A percentile compares a stretch with the other conserved stretches of the same genome.
These are phyloP conservation scores for Serrognathus titanus DNA, from an alignment of 2,888 invertebrate species.

Conservation along the genomic window DNA sequence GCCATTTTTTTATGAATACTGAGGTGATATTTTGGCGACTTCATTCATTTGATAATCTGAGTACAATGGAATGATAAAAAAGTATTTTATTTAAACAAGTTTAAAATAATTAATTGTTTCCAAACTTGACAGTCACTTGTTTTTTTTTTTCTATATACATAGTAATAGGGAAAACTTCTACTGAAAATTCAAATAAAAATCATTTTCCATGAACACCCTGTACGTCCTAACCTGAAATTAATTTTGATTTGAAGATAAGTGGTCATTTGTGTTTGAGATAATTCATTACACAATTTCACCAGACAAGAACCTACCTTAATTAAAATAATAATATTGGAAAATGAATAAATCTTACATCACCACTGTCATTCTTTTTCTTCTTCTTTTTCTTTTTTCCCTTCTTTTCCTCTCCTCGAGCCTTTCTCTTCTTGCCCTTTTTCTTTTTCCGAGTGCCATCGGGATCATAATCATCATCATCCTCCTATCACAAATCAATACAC, in stretches of 20 bases:
- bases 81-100: no score
- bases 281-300: no score
- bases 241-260: neutral
- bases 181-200: neutral
- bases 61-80: no score
- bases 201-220: neutral
- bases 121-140: no score
- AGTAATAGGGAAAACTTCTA: neutral
- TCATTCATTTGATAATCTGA: no score
- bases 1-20: no score
- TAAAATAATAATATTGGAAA: no score
- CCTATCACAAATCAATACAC: conserved; percentile 42
- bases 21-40: no score
- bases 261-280: no score
- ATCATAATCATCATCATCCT: conserved; percentile 86
- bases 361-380: conserved; percentile 90
- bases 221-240: neutral
- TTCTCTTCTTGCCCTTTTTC: conserved; percentile 92
- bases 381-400: conserved; percentile 94
- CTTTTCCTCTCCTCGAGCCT: conserved; percentile 84
- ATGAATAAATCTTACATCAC: conserved; percentile 56
- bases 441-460: conserved; percentile 81
- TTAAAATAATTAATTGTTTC: no score
- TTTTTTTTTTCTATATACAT: no score
- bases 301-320: no score